These are phyloP conservation scores for Pomacea canaliculata DNA, from an alignment of 2,888 invertebrate genomes.

Conservation along the genomic window DNA sequence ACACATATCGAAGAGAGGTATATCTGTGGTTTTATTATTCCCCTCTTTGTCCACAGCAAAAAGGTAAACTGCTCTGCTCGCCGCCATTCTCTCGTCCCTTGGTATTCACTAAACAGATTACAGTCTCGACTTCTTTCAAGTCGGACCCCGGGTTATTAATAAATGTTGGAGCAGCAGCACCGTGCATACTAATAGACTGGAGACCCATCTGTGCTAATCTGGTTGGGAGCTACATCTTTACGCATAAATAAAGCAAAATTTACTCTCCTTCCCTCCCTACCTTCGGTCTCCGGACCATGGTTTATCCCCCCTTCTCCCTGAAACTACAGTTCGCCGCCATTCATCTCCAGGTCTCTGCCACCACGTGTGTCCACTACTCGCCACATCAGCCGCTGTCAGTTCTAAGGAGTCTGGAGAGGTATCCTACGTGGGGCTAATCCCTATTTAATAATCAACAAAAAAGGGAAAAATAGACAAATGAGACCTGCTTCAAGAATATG, in stretches of 20 bases:
- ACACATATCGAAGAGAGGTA: too few relatives aligned
- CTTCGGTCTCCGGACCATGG: too few relatives aligned
- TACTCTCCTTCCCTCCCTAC: background rate
- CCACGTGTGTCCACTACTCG: too few relatives aligned
- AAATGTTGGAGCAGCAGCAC: slow-evolving; percentile 16
- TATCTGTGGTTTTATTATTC: background rate
- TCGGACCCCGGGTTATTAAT: slow-evolving; percentile 23
- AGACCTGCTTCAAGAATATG: too few relatives aligned
- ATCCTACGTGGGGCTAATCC: too few relatives aligned
- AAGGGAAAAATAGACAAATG: too few relatives aligned
- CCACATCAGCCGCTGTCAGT: too few relatives aligned
- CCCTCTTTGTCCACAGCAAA: background rate
- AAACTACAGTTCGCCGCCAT: too few relatives aligned
- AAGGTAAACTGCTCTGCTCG: background rate
- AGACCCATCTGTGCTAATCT: slow-evolving; percentile 28
- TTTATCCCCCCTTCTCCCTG: too few relatives aligned
- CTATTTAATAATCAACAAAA: too few relatives aligned
- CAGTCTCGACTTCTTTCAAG: slow-evolving; percentile 19
- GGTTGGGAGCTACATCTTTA: slow-evolving; percentile 28
- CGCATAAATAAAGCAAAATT: slow-evolving; percentile 30
- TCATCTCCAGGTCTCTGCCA: too few relatives aligned
- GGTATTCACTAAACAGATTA: slow-evolving; percentile 12
- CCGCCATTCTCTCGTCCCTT: background rate
- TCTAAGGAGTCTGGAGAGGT: too few relatives aligned
- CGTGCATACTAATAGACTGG: slow-evolving; percentile 26